A percentile compares a stretch with the other conserved stretches of the same genome.
Evolutionary conservation across 1,140 invertebrate species (phyloP).

Genomic region (Coenobita brevimanus): DNA sequence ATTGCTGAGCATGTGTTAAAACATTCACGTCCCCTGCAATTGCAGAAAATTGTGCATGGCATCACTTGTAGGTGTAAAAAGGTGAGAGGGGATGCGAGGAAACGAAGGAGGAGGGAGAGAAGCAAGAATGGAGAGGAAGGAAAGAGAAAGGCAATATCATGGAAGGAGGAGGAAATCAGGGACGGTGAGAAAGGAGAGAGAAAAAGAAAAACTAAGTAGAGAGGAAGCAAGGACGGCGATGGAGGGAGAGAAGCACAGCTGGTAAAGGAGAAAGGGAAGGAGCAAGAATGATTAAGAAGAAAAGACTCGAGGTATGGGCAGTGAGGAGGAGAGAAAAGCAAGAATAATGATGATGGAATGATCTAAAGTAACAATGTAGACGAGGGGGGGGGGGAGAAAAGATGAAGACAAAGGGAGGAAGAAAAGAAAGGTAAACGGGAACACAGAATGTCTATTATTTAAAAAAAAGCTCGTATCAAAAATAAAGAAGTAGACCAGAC

Average conservation of each 20-base stretch:
- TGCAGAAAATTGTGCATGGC: too few relatives aligned
- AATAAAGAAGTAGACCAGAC: too few relatives aligned
- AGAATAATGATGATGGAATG: neutral
- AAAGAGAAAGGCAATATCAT: too few relatives aligned
- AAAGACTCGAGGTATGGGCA: neutral
- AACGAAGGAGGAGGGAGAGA: too few relatives aligned
- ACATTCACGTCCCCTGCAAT: too few relatives aligned
- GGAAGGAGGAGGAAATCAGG: too few relatives aligned
- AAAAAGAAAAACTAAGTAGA: neutral
- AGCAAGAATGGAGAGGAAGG: too few relatives aligned
- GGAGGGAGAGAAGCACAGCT: neutral
- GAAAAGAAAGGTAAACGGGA: neutral
- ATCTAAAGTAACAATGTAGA: neutral
- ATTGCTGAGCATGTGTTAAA: too few relatives aligned
- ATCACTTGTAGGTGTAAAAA: too few relatives aligned
- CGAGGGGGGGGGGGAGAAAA: neutral
- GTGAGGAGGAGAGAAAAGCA: neutral
- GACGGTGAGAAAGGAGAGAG: neutral
- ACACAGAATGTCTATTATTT: too few relatives aligned
- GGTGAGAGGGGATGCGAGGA: too few relatives aligned
- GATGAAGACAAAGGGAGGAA: neutral
- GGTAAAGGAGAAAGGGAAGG: neutral
- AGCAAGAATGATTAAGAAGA: neutral
- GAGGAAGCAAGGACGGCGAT: slow-evolving; percentile 2
- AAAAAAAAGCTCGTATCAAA: too few relatives aligned